Conservation (phyloP, 2,888 invertebrate genomes). For the Unio pictorum region DNA sequence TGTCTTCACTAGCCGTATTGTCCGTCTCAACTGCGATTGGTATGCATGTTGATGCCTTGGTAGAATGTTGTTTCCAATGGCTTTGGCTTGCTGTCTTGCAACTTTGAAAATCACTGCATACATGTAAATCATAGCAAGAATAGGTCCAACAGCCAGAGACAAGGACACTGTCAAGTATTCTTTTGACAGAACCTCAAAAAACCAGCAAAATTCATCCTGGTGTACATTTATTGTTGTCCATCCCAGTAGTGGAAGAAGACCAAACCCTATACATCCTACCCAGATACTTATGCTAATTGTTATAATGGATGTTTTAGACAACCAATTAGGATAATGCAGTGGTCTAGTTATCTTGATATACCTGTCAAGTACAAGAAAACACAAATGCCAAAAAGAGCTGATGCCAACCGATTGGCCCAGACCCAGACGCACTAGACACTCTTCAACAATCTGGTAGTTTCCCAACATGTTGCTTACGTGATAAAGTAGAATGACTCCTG, state of each 20-base stretch:
- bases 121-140: slow-evolving; percentile 23
- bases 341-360: slow-evolving; percentile 45
- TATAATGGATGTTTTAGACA: slow-evolving; percentile 23
- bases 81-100: slow-evolving; percentile 29
- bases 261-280: slow-evolving; percentile 27
- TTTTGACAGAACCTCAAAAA: slow-evolving; percentile 32
- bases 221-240: slow-evolving; percentile 20
- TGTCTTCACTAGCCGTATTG: slow-evolving; percentile 22
- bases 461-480: slow-evolving; percentile 39
- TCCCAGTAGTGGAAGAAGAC: slow-evolving; percentile 38
- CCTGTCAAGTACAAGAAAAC: slow-evolving; percentile 40
- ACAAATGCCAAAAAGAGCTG: slow-evolving; percentile 37
- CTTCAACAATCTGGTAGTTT: slow-evolving; percentile 42
- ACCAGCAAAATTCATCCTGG: slow-evolving; percentile 28
- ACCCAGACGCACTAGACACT: slow-evolving; percentile 43
- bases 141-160: slow-evolving; percentile 17
- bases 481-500: slow-evolving; percentile 43
- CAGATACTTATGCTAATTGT: slow-evolving; percentile 29
- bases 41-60: background rate
- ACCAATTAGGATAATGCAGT: slow-evolving; percentile 29
- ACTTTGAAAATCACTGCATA: slow-evolving; percentile 36
- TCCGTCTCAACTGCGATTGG: background rate
- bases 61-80: slow-evolving; percentile 10
- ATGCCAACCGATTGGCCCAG: slow-evolving; percentile 28
- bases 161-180: slow-evolving; percentile 30